Conservation (phyloP, 2,888 invertebrate species). For the Nowickia ferox region DNA sequence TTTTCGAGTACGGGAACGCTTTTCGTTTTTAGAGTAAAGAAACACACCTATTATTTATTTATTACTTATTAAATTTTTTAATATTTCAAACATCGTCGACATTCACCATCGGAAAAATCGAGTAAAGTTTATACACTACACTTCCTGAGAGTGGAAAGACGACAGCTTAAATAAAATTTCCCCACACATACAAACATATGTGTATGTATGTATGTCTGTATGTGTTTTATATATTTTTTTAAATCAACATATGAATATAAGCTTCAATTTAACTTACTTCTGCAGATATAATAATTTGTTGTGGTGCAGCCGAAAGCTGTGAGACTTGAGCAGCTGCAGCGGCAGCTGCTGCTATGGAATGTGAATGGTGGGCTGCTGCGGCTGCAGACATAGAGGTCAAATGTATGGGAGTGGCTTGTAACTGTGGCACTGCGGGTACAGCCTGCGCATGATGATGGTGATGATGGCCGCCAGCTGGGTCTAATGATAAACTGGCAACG, state of each 20-base stretch:
- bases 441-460: conserved; percentile 67
- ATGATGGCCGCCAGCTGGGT: conserved; percentile 72
- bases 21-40: no score
- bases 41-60: no score
- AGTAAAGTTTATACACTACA: no score
- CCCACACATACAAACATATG: no score
- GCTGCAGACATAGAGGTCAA: conserved; percentile 83
- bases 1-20: no score
- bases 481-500: conserved; percentile 79
- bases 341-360: conserved; percentile 81
- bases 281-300: conserved; percentile 83
- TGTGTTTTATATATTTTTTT: no score
- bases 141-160: no score
- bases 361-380: conserved; percentile 80
- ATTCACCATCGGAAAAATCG: no score
- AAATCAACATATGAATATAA: background rate
- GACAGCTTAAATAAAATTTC: no score
- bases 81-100: no score
- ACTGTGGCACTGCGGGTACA: conserved; percentile 75
- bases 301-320: conserved; percentile 83
- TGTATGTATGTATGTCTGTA: no score
- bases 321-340: conserved; percentile 84
- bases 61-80: no score
- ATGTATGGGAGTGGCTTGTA: conserved; percentile 81
- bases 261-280: conserved; percentile 76